Conservation (phyloP, 1,140 invertebrate genomes). For the Pomacea maculata region DNA sequence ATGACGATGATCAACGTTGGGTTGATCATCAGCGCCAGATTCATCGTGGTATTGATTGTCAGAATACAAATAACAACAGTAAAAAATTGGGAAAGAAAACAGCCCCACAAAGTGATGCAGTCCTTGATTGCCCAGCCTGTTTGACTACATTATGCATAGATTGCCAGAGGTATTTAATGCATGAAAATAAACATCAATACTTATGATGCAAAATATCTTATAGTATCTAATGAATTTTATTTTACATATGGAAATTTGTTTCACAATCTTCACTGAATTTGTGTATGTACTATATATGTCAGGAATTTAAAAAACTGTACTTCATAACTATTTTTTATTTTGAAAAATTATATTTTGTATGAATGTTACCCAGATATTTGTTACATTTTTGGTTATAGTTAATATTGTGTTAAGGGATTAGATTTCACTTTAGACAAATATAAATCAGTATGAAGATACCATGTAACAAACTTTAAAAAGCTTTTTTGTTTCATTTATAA, state of each 20-base stretch:
- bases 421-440: not conserved
- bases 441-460: not conserved
- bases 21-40: slow-evolving; percentile 65
- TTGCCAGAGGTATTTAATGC: slow-evolving; percentile 69
- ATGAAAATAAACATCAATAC: too few species aligned
- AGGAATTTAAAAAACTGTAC: too few species aligned
- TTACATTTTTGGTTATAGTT: too few species aligned
- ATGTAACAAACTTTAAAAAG: not conserved
- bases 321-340: too few species aligned
- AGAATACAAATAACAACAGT: slow-evolving; percentile 1
- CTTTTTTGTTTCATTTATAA: slow-evolving; percentile 4
- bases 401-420: too few species aligned
- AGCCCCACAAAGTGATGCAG: slow-evolving; percentile 67
- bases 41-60: slow-evolving; percentile 23
- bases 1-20: slow-evolving; percentile 73
- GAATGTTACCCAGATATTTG: too few species aligned
- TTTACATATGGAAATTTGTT: not conserved
- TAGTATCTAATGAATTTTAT: not conserved
- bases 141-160: slow-evolving; percentile 72
- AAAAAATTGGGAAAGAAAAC: not conserved
- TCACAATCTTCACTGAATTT: not conserved
- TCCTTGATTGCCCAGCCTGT: slow-evolving; percentile 75
- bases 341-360: too few species aligned
- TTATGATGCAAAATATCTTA: not conserved
- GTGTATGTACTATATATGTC: not conserved